A percentile compares a stretch with the other conserved stretches of the same genome.
These are phyloP conservation scores for Typhlichthys subterraneus DNA, from an alignment of 2,797 vertebrate genomes.

Conservation along the genomic window DNA sequence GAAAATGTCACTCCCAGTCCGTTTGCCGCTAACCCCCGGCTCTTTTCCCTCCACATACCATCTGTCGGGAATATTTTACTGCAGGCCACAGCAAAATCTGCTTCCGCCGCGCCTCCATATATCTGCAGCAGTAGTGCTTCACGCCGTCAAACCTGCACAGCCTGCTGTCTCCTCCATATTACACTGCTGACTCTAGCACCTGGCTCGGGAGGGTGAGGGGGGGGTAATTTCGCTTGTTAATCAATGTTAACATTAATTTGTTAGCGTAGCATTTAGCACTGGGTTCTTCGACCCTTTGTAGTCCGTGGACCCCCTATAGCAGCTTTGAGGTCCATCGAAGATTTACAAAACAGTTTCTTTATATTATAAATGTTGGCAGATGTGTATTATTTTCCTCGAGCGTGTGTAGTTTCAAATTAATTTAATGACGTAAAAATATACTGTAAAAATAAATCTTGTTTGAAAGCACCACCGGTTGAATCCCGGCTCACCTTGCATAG, in stretches of 20 bases:
- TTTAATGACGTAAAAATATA: no score
- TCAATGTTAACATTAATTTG: neutral
- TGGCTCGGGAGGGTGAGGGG: neutral
- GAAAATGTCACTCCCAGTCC: slow-evolving; percentile 1
- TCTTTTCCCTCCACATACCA: slow-evolving; percentile 19
- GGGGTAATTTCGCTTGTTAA: neutral
- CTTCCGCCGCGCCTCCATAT: slow-evolving; percentile 32
- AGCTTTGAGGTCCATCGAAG: no score
- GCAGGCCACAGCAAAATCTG: slow-evolving; percentile 30
- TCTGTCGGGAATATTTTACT: slow-evolving; percentile 21
- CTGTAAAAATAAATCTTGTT: no score
- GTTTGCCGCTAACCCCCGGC: neutral
- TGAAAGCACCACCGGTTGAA: no score
- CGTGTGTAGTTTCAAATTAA: no score
- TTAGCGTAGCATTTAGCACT: no score
- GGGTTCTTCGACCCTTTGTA: no score
- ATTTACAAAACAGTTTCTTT: no score
- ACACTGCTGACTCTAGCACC: slow-evolving; percentile 1
- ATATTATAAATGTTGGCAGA: no score
- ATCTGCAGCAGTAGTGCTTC: slow-evolving; percentile 20
- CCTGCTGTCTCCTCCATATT: slow-evolving; percentile 18
- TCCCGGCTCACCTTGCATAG: no score
- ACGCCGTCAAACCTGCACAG: neutral
- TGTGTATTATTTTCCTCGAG: no score
- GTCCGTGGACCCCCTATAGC: no score